These are phyloP conservation scores for Morbakka virulenta DNA, from an alignment of 30 jellyfish, hydroid and myxozoan genomes.

Conservation along the genomic window DNA sequence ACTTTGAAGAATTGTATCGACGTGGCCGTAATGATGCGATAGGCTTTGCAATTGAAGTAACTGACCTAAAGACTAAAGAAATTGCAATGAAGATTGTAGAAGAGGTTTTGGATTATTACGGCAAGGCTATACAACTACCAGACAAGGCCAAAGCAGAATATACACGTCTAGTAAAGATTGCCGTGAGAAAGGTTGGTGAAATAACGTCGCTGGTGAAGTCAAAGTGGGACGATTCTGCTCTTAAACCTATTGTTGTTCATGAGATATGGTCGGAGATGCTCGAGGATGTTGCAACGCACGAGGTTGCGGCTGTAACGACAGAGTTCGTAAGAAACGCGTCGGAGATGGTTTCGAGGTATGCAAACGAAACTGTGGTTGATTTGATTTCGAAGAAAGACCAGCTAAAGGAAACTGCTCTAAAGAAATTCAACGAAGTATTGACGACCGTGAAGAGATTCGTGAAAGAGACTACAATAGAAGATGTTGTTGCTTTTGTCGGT, in stretches of 20 bases:
- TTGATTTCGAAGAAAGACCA: background rate
- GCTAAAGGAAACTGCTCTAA: slow-evolving; percentile 26
- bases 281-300: slow-evolving; percentile 81
- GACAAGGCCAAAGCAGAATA: background rate
- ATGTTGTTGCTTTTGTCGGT: slow-evolving; percentile 40
- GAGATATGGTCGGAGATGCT: slow-evolving; percentile 86
- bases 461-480: slow-evolving; percentile 63
- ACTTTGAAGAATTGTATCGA: background rate
- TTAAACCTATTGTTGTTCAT: slow-evolving; percentile 67
- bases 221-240: slow-evolving; percentile 71
- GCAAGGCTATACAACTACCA: background rate
- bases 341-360: slow-evolving; percentile 13
- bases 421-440: slow-evolving; percentile 18
- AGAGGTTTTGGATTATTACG: slow-evolving; percentile 1
- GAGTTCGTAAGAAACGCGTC: slow-evolving; percentile 34
- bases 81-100: slow-evolving; percentile 40
- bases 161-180: slow-evolving; percentile 11
- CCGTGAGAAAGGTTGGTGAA: slow-evolving; percentile 19
- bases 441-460: slow-evolving; percentile 10
- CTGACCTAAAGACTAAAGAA: slow-evolving; percentile 8
- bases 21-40: background rate
- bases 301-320: slow-evolving; percentile 28
- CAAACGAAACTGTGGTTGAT: background rate
- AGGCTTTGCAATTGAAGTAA: slow-evolving; percentile 15
- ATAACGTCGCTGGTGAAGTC: slow-evolving; percentile 7